These are phyloP conservation scores for Chaetorhynchus papuensis DNA, from an alignment of 2,113 vertebrate species.

Conservation along the genomic window DNA sequence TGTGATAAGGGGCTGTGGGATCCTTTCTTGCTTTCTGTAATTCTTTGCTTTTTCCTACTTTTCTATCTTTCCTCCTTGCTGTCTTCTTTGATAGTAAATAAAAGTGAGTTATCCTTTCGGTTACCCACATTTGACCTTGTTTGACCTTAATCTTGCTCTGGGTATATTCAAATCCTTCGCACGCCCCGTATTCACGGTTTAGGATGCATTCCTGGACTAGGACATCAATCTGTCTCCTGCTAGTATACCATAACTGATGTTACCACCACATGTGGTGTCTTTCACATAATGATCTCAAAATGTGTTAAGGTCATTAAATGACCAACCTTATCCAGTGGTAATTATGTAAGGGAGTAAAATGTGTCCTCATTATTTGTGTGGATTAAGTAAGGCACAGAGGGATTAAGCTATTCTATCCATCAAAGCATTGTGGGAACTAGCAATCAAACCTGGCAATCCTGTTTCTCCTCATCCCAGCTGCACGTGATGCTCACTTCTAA, in stretches of 20 bases:
- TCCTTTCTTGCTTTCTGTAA: not conserved
- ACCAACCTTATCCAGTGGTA: not conserved
- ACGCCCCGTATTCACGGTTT: rapidly evolving
- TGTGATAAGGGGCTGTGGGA: rapidly evolving
- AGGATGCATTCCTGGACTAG: not conserved
- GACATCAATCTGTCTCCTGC: not conserved
- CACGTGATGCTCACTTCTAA: rapidly evolving
- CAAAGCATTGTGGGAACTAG: not conserved
- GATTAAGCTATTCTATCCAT: not conserved
- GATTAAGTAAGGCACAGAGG: not conserved
- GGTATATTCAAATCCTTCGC: not conserved
- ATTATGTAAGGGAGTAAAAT: not conserved
- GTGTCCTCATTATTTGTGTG: not conserved
- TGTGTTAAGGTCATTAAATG: not conserved
- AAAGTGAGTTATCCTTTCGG: not conserved
- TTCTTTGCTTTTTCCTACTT: not conserved
- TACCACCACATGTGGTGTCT: not conserved
- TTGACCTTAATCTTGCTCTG: not conserved
- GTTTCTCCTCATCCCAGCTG: not conserved
- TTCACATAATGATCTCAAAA: not conserved
- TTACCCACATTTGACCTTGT: rapidly evolving
- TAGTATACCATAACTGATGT: not conserved
- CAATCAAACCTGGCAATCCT: not conserved
- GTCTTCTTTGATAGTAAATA: not conserved
- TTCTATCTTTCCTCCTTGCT: not conserved